A percentile compares a stretch with the other conserved stretches of the same genome.
Conservation (phyloP, 2,113 vertebrate genomes). For the Silurus asotus region DNA sequence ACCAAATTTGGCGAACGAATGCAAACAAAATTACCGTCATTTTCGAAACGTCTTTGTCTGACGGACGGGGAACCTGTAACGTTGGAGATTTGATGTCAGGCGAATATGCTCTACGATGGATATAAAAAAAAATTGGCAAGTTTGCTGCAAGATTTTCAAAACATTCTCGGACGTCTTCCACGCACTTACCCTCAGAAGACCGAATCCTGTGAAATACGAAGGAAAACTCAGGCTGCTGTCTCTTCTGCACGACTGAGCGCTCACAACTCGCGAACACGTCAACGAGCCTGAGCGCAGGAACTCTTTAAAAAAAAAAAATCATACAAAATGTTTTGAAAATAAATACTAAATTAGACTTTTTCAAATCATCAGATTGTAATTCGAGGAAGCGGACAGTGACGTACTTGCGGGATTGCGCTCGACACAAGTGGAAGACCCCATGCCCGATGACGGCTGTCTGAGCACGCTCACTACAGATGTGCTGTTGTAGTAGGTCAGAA, state of each 20-base stretch:
- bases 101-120: background rate
- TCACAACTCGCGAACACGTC: conserved; percentile 67
- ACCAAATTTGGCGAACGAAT: too few species aligned
- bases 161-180: background rate
- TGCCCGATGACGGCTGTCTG: conserved; percentile 67
- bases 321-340: too few species aligned
- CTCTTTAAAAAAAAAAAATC: conserved; percentile 56
- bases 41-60: conserved; percentile 48
- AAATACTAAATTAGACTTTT: too few species aligned
- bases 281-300: conserved; percentile 69
- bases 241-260: conserved; percentile 60
- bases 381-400: conserved; percentile 3
- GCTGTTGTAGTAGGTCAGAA: conserved; percentile 65
- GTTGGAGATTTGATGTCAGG: background rate
- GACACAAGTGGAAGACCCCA: conserved; percentile 57
- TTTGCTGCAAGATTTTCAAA: background rate
- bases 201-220: conserved; percentile 65
- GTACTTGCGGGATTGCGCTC: conserved; percentile 72
- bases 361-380: background rate
- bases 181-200: conserved; percentile 65
- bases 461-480: conserved; percentile 61
- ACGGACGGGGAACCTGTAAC: conserved; percentile 63
- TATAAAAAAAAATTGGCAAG: background rate
- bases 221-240: conserved; percentile 62
- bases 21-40: conserved; percentile 58